Evolutionary conservation across 30 jellyfish, hydroid and myxozoan species (phyloP).

Genomic region (Chrysaora quinquecirrha): DNA sequence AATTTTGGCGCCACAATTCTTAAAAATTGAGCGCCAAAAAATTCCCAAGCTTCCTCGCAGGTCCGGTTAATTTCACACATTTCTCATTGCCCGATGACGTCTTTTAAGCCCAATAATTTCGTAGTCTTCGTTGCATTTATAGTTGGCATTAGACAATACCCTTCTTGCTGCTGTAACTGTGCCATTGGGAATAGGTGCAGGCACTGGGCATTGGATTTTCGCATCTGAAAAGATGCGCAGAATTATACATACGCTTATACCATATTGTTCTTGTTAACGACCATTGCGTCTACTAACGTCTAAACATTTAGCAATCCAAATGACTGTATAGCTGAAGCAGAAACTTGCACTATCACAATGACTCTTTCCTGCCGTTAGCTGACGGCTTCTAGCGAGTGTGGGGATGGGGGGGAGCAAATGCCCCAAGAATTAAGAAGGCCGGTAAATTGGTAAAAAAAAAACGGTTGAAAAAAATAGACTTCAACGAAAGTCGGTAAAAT

Average conservation of each 20-base stretch:
- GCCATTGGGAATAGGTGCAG: neutral
- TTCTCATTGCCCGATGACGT: too few species aligned
- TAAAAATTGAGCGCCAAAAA: too few species aligned
- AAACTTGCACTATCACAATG: neutral
- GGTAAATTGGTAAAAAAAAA: too few species aligned
- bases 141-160: neutral
- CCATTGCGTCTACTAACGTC: neutral
- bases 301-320: neutral
- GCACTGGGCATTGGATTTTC: neutral
- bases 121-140: constrained; percentile 12
- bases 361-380: neutral
- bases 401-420: too few species aligned
- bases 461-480: too few species aligned
- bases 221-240: neutral
- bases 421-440: too few species aligned
- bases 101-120: neutral
- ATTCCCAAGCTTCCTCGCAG: too few species aligned
- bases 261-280: neutral
- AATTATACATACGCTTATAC: neutral
- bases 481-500: neutral
- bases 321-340: neutral
- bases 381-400: neutral
- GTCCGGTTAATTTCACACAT: too few species aligned
- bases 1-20: too few species aligned
- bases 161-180: neutral